phyloP scores from a whole-genome alignment of 2,797 vertebrate species.

The Mallotus villosus region DNA sequence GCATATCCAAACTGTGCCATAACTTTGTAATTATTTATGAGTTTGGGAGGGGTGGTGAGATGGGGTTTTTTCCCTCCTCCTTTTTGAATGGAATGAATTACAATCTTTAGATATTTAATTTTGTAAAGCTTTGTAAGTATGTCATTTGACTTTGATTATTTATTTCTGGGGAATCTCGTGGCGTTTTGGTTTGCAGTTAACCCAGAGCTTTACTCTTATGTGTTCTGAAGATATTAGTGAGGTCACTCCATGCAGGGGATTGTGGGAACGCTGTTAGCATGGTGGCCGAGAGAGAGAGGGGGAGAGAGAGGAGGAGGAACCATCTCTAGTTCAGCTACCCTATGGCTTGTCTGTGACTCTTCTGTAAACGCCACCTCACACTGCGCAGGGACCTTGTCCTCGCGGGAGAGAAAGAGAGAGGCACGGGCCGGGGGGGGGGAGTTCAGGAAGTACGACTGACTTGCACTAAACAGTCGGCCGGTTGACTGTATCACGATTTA shows the following conservation, averaged over 20 bases:
- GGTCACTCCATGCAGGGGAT: slow-evolving; percentile 22
- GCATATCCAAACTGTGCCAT: slow-evolving; percentile 41
- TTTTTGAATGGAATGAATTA: slow-evolving; percentile 51
- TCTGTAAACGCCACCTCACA: too few relatives aligned
- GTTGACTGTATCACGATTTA: too few relatives aligned
- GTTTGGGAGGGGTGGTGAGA: neutral
- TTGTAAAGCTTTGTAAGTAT: slow-evolving; percentile 62
- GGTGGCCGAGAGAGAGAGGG: neutral
- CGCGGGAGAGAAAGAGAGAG: too few relatives aligned
- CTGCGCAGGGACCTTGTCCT: too few relatives aligned
- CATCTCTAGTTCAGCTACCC: too few relatives aligned
- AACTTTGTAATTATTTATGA: slow-evolving; percentile 62
- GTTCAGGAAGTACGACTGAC: too few relatives aligned
- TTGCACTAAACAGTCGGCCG: too few relatives aligned
- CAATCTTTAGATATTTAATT: slow-evolving; percentile 71
- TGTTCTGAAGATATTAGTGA: slow-evolving; percentile 60
- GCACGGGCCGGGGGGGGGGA: too few relatives aligned
- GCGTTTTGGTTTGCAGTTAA: slow-evolving; percentile 34
- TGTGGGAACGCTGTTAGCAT: slow-evolving; percentile 3
- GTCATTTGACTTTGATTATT: slow-evolving; percentile 68
- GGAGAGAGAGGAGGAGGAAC: too few relatives aligned
- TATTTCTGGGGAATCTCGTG: slow-evolving; percentile 56
- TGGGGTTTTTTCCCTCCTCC: slow-evolving; percentile 14
- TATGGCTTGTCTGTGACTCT: too few relatives aligned
- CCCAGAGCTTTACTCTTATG: slow-evolving; percentile 39